Evolutionary conservation across 2,888 invertebrate species (phyloP).

Genomic region (Harpalus rufipes): DNA sequence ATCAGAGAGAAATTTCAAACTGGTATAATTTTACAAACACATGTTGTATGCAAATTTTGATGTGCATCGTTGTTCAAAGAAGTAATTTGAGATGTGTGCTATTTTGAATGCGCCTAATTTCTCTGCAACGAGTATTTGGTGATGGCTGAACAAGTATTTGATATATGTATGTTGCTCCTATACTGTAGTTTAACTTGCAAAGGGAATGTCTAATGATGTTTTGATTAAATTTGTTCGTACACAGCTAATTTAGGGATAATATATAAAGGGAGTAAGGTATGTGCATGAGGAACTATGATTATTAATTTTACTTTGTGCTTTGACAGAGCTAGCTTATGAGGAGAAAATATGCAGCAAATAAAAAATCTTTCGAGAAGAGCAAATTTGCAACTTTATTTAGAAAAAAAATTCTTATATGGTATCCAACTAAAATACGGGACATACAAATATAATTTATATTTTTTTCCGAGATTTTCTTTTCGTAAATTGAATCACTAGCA

Average conservation of each 20-base stretch:
- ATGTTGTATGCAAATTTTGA: conserved; percentile 3
- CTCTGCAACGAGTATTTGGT: conserved; percentile 11
- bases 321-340: conserved; percentile 9
- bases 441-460: too few relatives aligned
- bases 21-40: neutral
- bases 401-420: neutral
- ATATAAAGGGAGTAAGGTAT: conserved; percentile 21
- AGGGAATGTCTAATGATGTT: conserved; percentile 39
- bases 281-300: neutral
- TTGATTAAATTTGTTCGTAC: conserved; percentile 41
- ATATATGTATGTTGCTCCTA: conserved; percentile 26
- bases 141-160: conserved; percentile 27
- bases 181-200: conserved; percentile 35
- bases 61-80: conserved; percentile 18
- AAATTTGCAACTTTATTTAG: neutral
- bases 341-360: conserved; percentile 20
- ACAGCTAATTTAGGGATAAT: conserved; percentile 20
- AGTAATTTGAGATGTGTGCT: conserved; percentile 39
- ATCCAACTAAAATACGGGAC: too few relatives aligned
- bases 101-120: conserved; percentile 22
- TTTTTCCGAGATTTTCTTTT: too few relatives aligned
- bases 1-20: neutral
- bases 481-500: too few relatives aligned
- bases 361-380: neutral
- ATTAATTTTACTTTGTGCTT: conserved; percentile 29